Evolutionary conservation across 2,797 vertebrate species (phyloP), one percentile per base, ranked within the genome.

Genomic region (Amniataba percoides): DNA sequence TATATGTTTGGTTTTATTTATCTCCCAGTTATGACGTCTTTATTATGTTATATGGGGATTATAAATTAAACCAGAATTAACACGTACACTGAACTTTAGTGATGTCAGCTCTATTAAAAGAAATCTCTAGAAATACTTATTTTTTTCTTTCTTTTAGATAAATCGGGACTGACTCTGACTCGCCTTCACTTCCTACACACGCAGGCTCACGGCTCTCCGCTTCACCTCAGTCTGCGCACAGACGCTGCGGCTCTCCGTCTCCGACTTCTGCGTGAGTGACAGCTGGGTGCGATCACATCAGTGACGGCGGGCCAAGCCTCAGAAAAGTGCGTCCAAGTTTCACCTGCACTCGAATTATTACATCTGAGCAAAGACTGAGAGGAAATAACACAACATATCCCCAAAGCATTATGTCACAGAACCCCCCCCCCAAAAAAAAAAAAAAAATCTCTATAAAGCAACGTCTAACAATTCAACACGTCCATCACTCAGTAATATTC

Each of bases 231-330:
- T n/a, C n/a, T n/a, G n/a, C n/a, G n/a, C n/a, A n/a, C n/a, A n/a
- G n/a, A n/a, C n/a, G n/a, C n/a, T n/a, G n/a, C n/a, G n/a, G n/a
- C n/a, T n/a, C n/a, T n/a, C n/a, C n/a, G n/a, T n/a, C n/a, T n/a
- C n/a, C n/a, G n/a, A n/a, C n/a, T n/a, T n/a, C n/a, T n/a, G n/a
- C n/a, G n/a, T 70, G 68, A 76, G 25, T 87, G 78, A 76, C 85
- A 88, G 65, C 61, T 80, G 72, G 8, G 15, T 52, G 21, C 5
- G 49, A 71, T 72, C 39, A 70, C 8, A 59, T 21, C 65, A n/a
- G 49, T 81, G 71, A 84, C 81, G 63, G 4, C 8, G 19, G 25
- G 61, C 59, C 78, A 87, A 56, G 60, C 25, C 12, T 49, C 15
- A 48, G 18, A 61, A 19, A 68, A 55, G 15, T 51, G 9, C 19